Base-by-base conservation (phyloP, 2,113 vertebrate genomes). In the Cyprinodon tularosa region DNA sequence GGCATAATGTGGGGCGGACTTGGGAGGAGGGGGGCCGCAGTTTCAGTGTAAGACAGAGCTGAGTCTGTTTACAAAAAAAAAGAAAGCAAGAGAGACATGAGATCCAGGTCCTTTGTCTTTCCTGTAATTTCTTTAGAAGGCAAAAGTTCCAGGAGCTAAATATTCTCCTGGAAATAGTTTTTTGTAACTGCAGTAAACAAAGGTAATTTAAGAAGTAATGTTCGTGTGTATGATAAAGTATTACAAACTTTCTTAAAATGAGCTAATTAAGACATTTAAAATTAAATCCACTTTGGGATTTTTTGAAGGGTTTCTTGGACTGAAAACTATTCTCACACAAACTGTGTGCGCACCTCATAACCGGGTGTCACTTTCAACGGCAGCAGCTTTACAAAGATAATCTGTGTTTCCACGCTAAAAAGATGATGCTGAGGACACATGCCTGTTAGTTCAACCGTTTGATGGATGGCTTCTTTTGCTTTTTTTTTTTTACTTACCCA, bases 41-140 rank as follows among this genome's bases (percentile, higher is more conserved):
- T 95, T 96, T 98, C 97, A 96, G 96, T 97, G 96, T 96, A 96
- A 94, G 97, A 97, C 96, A 96, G 94, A 88, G 94, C 94, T 90
- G 96, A 96, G 94, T 98, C 96, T 78, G 94, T 94, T 40, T 67
- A 61, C 15, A 79, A 80, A 59, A 73, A 73, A 36, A 70, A 0
- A 80, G 45, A 59, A 69, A 2, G 73, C 2, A 72, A n/a, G 0
- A 68, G 20, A 74, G 12, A 48, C 50, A 44, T 80, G 37, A 77
- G 44, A 74, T 75, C 15, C 4, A 69, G 47, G 53, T 66, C 45
- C 62, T 66, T 2, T 8, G 40, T 66, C 1, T 38, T 17, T 9
- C 9, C 0, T 53, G 73, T 0, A 62, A 73, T 36, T n/a, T 57
- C 2, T 57, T 57, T 57, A 57, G 9, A 17, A n/a, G 50, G 8